A percentile compares a stretch with the other conserved stretches of the same genome.
phyloP scores from a whole-genome alignment of 2,797 vertebrate genomes.

The Parambassis ranga region DNA sequence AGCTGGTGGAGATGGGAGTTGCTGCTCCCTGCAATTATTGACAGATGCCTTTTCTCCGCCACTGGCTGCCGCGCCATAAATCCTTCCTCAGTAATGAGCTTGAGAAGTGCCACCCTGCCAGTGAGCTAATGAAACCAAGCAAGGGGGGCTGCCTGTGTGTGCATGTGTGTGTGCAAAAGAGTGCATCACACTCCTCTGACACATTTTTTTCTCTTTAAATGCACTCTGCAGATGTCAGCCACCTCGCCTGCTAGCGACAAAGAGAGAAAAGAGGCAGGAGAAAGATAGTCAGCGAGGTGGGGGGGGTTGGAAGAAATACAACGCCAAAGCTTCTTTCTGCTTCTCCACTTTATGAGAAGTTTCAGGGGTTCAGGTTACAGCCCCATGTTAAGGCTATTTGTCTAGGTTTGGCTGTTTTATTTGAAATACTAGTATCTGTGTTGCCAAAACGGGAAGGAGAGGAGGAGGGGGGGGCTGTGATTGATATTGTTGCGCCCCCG shows the following conservation, averaged over 20 bases:
- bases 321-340: constrained; percentile 44
- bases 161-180: constrained; percentile 32
- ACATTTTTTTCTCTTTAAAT: constrained; percentile 98
- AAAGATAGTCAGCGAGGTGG: constrained; percentile 49
- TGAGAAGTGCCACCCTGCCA: constrained; percentile 99
- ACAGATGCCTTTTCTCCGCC: constrained; percentile 99
- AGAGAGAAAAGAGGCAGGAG: constrained; percentile 70
- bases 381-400: constrained; percentile 82
- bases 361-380: constrained; percentile 73
- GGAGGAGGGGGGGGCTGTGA: no score
- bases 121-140: constrained; percentile 99
- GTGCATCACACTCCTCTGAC: constrained; percentile 91
- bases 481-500: constrained; percentile 31
- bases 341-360: constrained; percentile 62
- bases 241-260: constrained; percentile 84
- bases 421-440: constrained; percentile 85
- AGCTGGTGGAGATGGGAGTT: constrained; percentile 94
- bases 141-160: constrained; percentile 56
- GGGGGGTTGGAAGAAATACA: constrained; percentile 11
- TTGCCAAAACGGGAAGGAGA: constrained; percentile 84
- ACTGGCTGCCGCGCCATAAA: constrained; percentile 99
- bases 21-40: constrained; percentile 99
- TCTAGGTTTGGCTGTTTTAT: constrained; percentile 82
- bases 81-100: constrained; percentile 99
- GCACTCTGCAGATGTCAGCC: constrained; percentile 99